Evolutionary conservation across 2,113 vertebrate genomes (phyloP), one percentile per base, ranked within the genome.

Genomic region (Taurulus bubalis): DNA sequence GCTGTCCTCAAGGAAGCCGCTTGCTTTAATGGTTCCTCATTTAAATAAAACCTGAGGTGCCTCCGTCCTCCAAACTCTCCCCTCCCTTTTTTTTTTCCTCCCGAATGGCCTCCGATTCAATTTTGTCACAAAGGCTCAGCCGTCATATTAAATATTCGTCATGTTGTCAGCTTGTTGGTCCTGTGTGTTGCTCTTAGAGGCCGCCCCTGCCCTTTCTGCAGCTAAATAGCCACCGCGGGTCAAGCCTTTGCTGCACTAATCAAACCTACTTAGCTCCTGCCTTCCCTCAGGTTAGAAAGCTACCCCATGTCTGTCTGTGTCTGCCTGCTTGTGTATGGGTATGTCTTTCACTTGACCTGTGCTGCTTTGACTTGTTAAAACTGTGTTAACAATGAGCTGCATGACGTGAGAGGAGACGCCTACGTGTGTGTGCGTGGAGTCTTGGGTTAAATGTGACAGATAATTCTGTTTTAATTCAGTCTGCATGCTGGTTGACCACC

Each of bases 171-270:
- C 71, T 88, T 87, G 76, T 82, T 72, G 79, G 75, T 86, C 71
- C 86, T 89, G 85, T 95, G 84, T 95, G 95, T 95, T 95, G 93
- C 93, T 96, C 96, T 91, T 96, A 97, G 96, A 97, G 95, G 90
- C 86, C 91, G 90, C 94, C 94, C 67, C 93, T 96, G 93, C 92
- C 94, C 95, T 96, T 95, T 75, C 91, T 30, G 71, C 95, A 92
- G 95, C 94, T 91, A 92, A 95, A 73, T 92, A 91, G 95, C 93
- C 95, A 92, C 84, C 93, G 80, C 86, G 95, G 95, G 85, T 93
- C 89, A 80, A 87, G 90, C 94, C 94, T 95, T 91, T 92, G 93
- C 94, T 92, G 93, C 95, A 95, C 95, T 97, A 96, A 95, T 91
- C 96, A 96, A 22, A 96, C 96, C 92, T 89, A 89, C 95, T 95